These are phyloP conservation scores for Lasioglossum figueresi DNA, from an alignment of 2,888 invertebrate species.

Conservation along the genomic window DNA sequence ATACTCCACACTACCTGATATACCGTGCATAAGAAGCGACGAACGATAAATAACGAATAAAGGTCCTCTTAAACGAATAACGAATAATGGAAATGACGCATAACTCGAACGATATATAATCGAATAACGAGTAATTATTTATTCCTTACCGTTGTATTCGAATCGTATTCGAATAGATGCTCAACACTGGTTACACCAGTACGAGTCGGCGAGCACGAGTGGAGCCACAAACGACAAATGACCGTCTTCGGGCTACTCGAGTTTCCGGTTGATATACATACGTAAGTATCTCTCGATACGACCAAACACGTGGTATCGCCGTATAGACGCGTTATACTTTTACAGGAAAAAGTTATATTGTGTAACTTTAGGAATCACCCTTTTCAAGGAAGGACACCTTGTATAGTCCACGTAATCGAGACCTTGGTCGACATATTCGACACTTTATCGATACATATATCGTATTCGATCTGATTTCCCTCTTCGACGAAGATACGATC, in stretches of 20 bases:
- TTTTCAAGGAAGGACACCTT: too few relatives aligned
- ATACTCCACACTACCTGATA: too few relatives aligned
- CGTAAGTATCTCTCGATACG: conserved; percentile 32
- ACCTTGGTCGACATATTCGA: not conserved
- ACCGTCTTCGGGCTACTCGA: conserved; percentile 42
- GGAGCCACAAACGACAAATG: conserved; percentile 29
- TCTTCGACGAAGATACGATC: conserved; percentile 32
- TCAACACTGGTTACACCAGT: conserved; percentile 34
- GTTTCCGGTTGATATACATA: conserved; percentile 53
- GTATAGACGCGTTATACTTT: not conserved
- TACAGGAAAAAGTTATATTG: too few relatives aligned
- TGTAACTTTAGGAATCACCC: too few relatives aligned
- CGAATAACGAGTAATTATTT: not conserved
- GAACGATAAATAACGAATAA: too few relatives aligned
- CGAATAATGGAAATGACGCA: not conserved
- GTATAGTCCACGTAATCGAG: conserved; percentile 6
- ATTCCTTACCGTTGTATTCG: not conserved
- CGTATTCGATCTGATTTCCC: conserved; percentile 27
- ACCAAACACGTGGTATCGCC: conserved; percentile 27
- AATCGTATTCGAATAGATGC: not conserved
- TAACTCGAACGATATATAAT: not conserved
- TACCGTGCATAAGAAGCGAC: too few relatives aligned
- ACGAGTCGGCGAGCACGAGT: conserved; percentile 27
- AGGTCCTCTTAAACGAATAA: not conserved
- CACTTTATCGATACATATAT: conserved; percentile 1